phyloP scores from a whole-genome alignment of 2,113 vertebrate species.

The Perca schrenkii region DNA sequence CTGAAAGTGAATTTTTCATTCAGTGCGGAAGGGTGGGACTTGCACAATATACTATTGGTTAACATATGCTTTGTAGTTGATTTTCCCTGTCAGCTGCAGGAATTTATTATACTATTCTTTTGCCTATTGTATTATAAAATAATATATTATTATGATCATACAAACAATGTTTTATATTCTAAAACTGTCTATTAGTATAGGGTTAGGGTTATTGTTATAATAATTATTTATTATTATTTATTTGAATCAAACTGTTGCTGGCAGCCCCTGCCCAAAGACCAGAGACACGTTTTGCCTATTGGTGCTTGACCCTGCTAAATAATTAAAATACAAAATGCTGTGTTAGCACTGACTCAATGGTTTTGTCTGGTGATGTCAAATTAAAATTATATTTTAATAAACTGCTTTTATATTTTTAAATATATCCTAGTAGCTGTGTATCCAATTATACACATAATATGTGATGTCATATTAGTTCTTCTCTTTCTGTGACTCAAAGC shows the following conservation, averaged over 20 bases:
- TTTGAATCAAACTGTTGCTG: neutral
- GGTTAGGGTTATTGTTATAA: too few relatives aligned
- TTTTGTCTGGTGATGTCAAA: neutral
- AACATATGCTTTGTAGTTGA: neutral
- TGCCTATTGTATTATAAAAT: neutral
- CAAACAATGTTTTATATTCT: neutral
- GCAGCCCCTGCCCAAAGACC: neutral
- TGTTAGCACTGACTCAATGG: neutral
- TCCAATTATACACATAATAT: neutral
- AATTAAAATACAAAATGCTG: neutral
- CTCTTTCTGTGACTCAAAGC: neutral
- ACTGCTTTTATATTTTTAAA: neutral
- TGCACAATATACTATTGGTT: constrained; percentile 4
- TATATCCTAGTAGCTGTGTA: neutral
- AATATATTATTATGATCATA: too few relatives aligned
- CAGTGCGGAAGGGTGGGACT: neutral
- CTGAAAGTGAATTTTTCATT: constrained; percentile 23
- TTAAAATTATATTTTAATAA: neutral
- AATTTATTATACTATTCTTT: neutral
- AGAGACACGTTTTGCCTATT: too few relatives aligned
- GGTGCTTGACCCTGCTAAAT: neutral
- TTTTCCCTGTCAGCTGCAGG: neutral
- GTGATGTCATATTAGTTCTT: neutral
- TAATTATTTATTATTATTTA: too few relatives aligned
- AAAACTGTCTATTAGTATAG: neutral